Evolutionary conservation across 2,797 vertebrate genomes (phyloP), one percentile per base, ranked within the genome.

Genomic region (Agapornis canus): DNA sequence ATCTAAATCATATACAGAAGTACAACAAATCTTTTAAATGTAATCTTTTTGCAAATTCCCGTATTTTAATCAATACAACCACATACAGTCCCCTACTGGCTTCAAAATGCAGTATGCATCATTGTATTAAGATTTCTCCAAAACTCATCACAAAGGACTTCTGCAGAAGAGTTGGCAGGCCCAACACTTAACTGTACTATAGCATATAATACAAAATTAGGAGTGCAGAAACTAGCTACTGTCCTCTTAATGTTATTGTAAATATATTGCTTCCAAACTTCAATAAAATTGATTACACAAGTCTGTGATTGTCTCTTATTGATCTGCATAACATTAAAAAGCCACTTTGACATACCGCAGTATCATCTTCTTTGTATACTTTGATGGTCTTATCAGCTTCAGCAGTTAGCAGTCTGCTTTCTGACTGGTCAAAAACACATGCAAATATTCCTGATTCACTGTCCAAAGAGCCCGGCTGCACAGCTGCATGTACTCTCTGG

Each of bases 361-460:
- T 98, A 93, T 99, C 99, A 37, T 99, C 99, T 97, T 99, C 99
- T 97, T 98, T 99, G 97, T 99, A 99, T 4, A 99, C 99, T 98
- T 99, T 99, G 79, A 99, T 99, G 92, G 99, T 99, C 98, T 99
- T 99, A 98, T 99, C 99, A 4, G 99, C 99, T 98, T 99, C 99
- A 0, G 99, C 99, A 2, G 99, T 99, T 94, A 99, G 98, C 97
- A 99, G 96, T 59, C 99, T 97, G 97, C 99, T 99, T 95, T 99
- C 99, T 0, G 99, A 99, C 95, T 99, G 98, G 97, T 99, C 99
- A 86, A 99, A 99, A 63, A 98, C 82, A 92, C 99, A 99, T 17
- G 99, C 98, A 70, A 99, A 99, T 98, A 99, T 99, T 85, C 99
- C 99, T 0, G 99, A 99, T 97, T 99, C 99, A 83, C 99, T 99